Evolutionary conservation across 2,797 vertebrate species (phyloP), one percentile per base, ranked within the genome.

Genomic region (Pogonophryne albipinna): DNA sequence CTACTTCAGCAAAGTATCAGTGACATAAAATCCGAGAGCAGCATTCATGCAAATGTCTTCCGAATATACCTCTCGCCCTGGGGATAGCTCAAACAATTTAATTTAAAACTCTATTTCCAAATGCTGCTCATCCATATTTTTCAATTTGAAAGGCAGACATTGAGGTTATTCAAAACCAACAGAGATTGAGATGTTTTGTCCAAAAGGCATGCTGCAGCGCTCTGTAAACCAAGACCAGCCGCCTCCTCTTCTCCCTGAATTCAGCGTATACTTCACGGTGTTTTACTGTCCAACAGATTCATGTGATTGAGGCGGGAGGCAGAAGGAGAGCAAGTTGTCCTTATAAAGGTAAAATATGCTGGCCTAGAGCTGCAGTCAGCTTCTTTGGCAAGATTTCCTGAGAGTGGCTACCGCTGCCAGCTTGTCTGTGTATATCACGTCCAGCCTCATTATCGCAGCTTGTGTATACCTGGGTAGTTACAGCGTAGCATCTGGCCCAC

Each of bases 311-410:
- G 78, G 74, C n/a, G 11, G 62, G 63, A 67, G 53, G 76, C 56
- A 73, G 74, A 79, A 72, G 60, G 60, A 85, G 80, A 74, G 65
- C 67, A 56, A 78, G 76, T 87, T 92, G 69, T 93, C 93, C 94
- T 92, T 95, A 93, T 94, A 94, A 94, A 94, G 93, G 89, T 90
- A 93, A 95, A 95, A 93, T 93, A 93, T 94, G 92, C 90, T 78
- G 71, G 86, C 80, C 87, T 42, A 34, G 69, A 87, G 77, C 74
- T 70, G 76, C 79, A 83, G 75, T 82, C 86, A 49, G 80, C 79
- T 82, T 74, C 87, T 84, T 70, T 92, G 85, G 87, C 74, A 82
- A 61, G 64, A 58, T 76, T 61, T 59, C 73, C 47, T 81, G 16
- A 56, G 84, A 83, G 70, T 51, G 42, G 16, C 53, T 84, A 51